These are phyloP conservation scores for Athalia circularis DNA, from an alignment of 2,888 invertebrate genomes.

Conservation along the genomic window DNA sequence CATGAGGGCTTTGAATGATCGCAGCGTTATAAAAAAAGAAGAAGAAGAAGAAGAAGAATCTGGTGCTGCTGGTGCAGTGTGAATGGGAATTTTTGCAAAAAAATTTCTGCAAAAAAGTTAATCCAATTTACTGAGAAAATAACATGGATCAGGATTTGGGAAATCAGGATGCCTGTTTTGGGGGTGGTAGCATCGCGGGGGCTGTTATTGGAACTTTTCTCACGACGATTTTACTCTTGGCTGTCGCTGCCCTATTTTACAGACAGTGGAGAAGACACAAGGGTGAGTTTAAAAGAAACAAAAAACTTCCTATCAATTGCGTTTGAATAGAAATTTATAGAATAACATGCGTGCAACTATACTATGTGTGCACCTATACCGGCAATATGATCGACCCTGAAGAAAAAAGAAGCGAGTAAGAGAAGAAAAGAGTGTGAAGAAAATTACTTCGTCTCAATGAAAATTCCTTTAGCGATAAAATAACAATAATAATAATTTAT, in stretches of 20 bases:
- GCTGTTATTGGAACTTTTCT: constrained; percentile 84
- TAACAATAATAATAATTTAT: too few relatives aligned
- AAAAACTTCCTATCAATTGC: too few relatives aligned
- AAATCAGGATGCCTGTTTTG: constrained; percentile 76
- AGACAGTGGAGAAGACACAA: constrained; percentile 80
- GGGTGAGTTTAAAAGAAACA: constrained; percentile 59
- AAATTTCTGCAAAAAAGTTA: too few relatives aligned
- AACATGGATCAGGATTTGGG: constrained; percentile 56
- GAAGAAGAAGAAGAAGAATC: not conserved
- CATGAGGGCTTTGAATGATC: not conserved
- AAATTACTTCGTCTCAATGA: too few relatives aligned
- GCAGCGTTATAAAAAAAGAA: constrained; percentile 1
- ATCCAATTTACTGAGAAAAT: constrained; percentile 23
- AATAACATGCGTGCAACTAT: too few relatives aligned
- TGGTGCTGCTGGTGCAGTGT: constrained; percentile 4
- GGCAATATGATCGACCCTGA: too few relatives aligned
- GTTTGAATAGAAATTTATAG: too few relatives aligned
- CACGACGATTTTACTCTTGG: constrained; percentile 79
- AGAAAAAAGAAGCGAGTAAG: too few relatives aligned
- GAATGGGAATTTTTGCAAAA: not conserved
- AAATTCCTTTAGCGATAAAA: too few relatives aligned
- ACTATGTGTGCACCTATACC: too few relatives aligned
- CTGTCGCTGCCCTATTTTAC: constrained; percentile 77
- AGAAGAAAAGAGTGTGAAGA: too few relatives aligned
- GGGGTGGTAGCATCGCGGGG: constrained; percentile 82